Conservation (phyloP, 37 sponge, comb jelly and placozoan genomes). For the Eunapius fragilis region DNA sequence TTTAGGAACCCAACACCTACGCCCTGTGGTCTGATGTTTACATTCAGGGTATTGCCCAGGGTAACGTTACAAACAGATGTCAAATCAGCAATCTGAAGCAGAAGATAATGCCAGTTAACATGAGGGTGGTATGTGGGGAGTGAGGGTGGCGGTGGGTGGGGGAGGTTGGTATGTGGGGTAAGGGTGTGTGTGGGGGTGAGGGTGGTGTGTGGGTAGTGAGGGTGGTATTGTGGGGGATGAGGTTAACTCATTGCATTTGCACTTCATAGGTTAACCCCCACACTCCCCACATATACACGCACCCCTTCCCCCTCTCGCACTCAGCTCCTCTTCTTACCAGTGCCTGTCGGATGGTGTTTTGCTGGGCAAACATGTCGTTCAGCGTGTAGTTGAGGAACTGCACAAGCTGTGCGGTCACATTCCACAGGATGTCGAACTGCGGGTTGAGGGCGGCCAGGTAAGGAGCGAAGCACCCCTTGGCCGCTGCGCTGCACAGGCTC, state of each 20-base stretch:
- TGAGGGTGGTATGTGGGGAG: too few relatives aligned
- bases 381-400: background rate
- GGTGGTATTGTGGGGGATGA: too few relatives aligned
- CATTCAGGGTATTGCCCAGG: background rate
- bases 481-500: constrained; percentile 9
- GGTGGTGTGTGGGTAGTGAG: too few relatives aligned
- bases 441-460: constrained; percentile 17
- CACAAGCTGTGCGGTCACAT: background rate
- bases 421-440: constrained; percentile 32
- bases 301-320: too few relatives aligned
- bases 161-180: too few relatives aligned
- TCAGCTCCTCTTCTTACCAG: too few relatives aligned
- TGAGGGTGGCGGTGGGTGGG: too few relatives aligned
- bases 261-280: too few relatives aligned
- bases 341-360: background rate
- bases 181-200: too few relatives aligned
- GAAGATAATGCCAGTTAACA: background rate
- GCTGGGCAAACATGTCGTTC: background rate
- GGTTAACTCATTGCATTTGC: too few relatives aligned
- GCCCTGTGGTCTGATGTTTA: background rate
- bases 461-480: constrained; percentile 39
- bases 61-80: background rate
- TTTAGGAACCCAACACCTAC: background rate
- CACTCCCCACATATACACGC: too few relatives aligned
- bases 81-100: background rate